Evolutionary conservation across 2,113 vertebrate species (phyloP), one percentile per base, ranked within the genome.

Genomic region (Gallinago jamesoni): DNA sequence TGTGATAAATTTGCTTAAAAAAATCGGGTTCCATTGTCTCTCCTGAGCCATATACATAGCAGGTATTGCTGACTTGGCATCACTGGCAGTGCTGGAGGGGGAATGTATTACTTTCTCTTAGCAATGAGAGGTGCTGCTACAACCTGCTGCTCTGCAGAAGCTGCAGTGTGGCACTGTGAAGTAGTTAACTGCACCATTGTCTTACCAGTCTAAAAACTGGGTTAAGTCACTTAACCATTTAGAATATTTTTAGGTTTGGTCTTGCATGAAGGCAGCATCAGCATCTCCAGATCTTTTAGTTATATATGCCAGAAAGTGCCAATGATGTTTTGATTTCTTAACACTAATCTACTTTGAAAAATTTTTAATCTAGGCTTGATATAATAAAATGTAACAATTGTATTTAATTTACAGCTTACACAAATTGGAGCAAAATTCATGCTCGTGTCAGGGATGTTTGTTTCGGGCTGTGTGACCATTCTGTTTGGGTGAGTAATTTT

Each of bases 361-460:
- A 37, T 14, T 89, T 66, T 62, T 90, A 9, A 33, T 87, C 21
- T 84, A 48, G 47, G 16, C 30, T 87, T 90, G 62, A 67, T 93
- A 43, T 86, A 84, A 43, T 76, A 60, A 94, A 22, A 10, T 86
- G 25, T 39, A 31, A 90, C 92, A 93, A 30, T 33, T 69, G 6
- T 95, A 86, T 60, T 97, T 96, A 74, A 69, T 97, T 98, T 98
- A 70, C 97, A 99, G 99, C 98, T 99, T 96, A 98, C 99, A 7
- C 98, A 98, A 31, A 99, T 99, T 93, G 99, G 99, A 93, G 98
- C 99, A 63, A 99, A 99, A 97, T 99, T 99, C 96, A 99, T 99
- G 99, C 98, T 99, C 55, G 89, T 99, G 68, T 43, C 98, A 59
- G 99, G 99, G 47, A 98, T 99, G 86, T 98, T 99, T 96, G 90